phyloP scores from a whole-genome alignment of 2,888 invertebrate species.

The Venusia cambrica region DNA sequence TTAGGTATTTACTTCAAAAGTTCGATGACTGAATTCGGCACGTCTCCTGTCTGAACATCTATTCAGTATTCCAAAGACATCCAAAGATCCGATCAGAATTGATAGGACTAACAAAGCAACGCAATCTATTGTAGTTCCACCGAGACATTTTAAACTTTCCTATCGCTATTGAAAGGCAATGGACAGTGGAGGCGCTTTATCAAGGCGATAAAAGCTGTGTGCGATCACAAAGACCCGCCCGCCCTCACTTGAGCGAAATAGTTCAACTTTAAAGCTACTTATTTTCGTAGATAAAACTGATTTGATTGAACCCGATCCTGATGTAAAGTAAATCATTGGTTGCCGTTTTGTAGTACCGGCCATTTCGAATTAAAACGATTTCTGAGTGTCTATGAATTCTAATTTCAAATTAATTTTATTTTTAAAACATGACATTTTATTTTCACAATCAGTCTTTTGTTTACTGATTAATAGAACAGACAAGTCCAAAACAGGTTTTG shows the following conservation, averaged over 20 bases:
- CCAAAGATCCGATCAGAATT: conserved; percentile 19
- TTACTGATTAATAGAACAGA: no score
- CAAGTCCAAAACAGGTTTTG: no score
- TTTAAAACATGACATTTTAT: no score
- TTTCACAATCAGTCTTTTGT: no score
- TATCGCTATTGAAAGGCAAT: conserved; percentile 57
- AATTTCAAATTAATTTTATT: no score
- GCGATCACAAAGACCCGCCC: conserved; percentile 36
- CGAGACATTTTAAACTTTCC: conserved; percentile 61
- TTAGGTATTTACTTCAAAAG: no score
- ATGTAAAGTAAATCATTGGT: no score
- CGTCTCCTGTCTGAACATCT: conserved; percentile 6
- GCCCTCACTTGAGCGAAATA: conserved; percentile 26
- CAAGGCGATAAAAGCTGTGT: conserved; percentile 47
- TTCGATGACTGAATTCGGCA: no score
- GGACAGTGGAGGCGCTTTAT: conserved; percentile 64
- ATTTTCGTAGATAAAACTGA: conserved; percentile 15
- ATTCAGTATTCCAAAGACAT: conserved; percentile 21
- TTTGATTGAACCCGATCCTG: no score
- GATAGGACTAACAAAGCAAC: conserved; percentile 29
- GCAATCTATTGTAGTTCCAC: conserved; percentile 40
- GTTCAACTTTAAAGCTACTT: conserved; percentile 31
- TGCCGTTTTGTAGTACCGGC: no score
- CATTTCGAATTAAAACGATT: no score
- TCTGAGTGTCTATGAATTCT: no score